Evolutionary conservation across 2,113 vertebrate species (phyloP), one percentile per base, ranked within the genome.

Genomic region (Anoplopoma fimbria): DNA sequence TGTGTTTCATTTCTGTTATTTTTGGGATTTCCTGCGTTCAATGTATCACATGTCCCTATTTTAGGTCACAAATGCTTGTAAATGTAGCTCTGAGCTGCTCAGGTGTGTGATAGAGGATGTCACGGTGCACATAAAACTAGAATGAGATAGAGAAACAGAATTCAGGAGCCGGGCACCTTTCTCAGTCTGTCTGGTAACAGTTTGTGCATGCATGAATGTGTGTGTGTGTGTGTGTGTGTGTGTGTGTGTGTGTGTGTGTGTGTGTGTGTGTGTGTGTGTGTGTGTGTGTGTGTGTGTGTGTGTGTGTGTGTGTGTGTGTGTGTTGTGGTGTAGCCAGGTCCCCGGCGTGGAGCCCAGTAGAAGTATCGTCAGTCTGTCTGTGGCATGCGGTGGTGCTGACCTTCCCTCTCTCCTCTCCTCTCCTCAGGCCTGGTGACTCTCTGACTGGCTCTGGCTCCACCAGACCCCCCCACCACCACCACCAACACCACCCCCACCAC

Each of bases 361-460:
- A 93, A 92, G 88, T 91, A 94, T 90, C 92, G 93, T 94, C 94
- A 93, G 92, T 93, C 92, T 93, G 94, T 95, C 94, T 93, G 92
- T 94, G 93, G 93, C 93, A 93, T 93, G 91, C 85, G 86, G 91
- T 90, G 88, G 57, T 91, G 83, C 92, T 92, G 89, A 91, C 90
- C 92, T 93, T 91, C 87, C 87, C 87, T 86, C 88, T 90, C 79
- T 85, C 75, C 81, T 83, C 79, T 87, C 71, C 60, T 87, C 81
- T 88, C 69, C 79, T 85, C 47, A 36, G 78, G 78, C 72, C 81
- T 79, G 84, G 81, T 88, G 88, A 85, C 89, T 91, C 82, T 77
- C 69, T 85, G 86, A 84, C 86, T 84, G 86, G 73, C 84, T 82
- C 74, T 63, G 73, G 83, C 82, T 83, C 71, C 69, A 83, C 75